phyloP scores from a whole-genome alignment of 2,888 invertebrate species.

The Tuberolachnus salignus region DNA sequence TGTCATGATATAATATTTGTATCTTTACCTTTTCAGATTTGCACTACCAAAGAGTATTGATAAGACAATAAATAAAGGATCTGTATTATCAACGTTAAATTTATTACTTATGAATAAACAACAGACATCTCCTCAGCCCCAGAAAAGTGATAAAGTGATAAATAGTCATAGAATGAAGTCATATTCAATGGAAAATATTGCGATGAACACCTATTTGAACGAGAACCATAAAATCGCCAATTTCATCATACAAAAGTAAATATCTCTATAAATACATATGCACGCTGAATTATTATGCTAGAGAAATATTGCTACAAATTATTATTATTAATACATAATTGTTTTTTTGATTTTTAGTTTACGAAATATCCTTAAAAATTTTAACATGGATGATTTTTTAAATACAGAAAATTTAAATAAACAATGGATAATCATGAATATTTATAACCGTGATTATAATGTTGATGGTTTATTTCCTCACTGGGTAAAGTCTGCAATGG shows the following conservation, averaged over 20 bases:
- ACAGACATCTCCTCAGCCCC: slow-evolving; percentile 37
- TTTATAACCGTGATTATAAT: slow-evolving; percentile 44
- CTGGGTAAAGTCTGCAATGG: slow-evolving; percentile 52
- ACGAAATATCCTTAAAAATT: slow-evolving; percentile 29
- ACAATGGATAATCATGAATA: slow-evolving; percentile 51
- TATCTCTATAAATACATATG: background rate
- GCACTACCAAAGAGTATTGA: slow-evolving; percentile 25
- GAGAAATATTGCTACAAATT: too few relatives aligned
- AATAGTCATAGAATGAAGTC: slow-evolving; percentile 51
- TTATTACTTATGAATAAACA: slow-evolving; percentile 42
- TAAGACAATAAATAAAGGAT: slow-evolving; percentile 42
- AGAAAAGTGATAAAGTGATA: slow-evolving; percentile 47
- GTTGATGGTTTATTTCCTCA: slow-evolving; percentile 48
- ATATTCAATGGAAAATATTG: slow-evolving; percentile 53
- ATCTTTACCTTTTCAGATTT: slow-evolving; percentile 16
- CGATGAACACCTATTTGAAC: slow-evolving; percentile 47
- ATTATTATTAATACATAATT: background rate
- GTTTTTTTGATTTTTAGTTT: slow-evolving; percentile 28
- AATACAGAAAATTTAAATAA: slow-evolving; percentile 50
- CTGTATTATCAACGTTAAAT: slow-evolving; percentile 47
- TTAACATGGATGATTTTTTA: slow-evolving; percentile 52
- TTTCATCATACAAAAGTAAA: slow-evolving; percentile 47
- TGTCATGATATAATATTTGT: background rate
- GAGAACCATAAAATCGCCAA: slow-evolving; percentile 48
- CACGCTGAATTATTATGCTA: too few relatives aligned